These are phyloP conservation scores for Notoglanidium macrostoma DNA, from an alignment of 2,797 vertebrate species.

Conservation along the genomic window DNA sequence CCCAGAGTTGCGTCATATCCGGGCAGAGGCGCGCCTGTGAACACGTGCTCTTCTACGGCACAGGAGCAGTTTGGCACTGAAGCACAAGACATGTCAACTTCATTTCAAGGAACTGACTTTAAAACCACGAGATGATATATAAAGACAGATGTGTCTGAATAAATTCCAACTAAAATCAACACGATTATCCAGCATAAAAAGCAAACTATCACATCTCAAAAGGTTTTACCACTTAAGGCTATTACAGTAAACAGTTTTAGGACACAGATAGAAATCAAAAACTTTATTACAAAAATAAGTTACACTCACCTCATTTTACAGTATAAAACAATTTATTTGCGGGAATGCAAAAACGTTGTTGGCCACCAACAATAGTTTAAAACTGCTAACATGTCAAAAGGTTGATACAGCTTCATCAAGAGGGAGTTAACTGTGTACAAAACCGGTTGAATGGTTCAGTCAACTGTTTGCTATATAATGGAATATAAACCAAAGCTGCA, in stretches of 20 bases:
- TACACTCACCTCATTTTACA: slow-evolving; percentile 99
- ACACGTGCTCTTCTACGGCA: neutral
- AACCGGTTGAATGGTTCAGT: slow-evolving; percentile 85
- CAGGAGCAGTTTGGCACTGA: neutral
- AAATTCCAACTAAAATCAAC: neutral
- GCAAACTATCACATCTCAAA: neutral
- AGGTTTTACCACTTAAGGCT: neutral
- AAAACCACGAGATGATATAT: neutral
- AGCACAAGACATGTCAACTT: neutral
- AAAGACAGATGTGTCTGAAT: neutral
- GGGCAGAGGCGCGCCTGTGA: neutral
- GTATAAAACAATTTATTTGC: slow-evolving; percentile 99
- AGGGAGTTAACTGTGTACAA: slow-evolving; percentile 99
- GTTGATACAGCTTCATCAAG: slow-evolving; percentile 85
- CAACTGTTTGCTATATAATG: slow-evolving; percentile 79
- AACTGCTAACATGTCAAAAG: slow-evolving; percentile 98
- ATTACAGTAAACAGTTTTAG: slow-evolving; percentile 78
- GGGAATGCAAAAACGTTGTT: slow-evolving; percentile 99
- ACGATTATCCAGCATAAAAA: neutral
- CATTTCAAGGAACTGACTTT: neutral
- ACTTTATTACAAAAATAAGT: slow-evolving; percentile 99
- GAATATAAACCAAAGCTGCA: slow-evolving; percentile 89
- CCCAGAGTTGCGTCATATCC: slow-evolving; percentile 11
- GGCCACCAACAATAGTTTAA: slow-evolving; percentile 99
- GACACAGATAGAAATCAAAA: slow-evolving; percentile 99